phyloP scores from a whole-genome alignment of 2,888 invertebrate genomes.

The Drosophila pseudotakahashii region DNA sequence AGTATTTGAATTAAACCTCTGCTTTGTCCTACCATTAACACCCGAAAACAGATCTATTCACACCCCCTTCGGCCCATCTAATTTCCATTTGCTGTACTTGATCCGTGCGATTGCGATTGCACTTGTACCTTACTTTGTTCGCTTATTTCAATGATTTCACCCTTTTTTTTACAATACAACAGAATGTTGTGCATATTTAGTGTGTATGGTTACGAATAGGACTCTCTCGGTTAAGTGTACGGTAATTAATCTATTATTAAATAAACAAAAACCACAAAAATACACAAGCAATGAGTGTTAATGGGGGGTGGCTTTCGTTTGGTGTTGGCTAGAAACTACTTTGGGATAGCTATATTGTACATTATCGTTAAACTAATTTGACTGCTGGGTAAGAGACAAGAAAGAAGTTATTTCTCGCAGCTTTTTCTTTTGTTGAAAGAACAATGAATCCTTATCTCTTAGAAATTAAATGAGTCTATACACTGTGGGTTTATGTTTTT shows the following conservation, averaged over 20 bases:
- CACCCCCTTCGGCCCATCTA: background rate
- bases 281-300: conserved; percentile 15
- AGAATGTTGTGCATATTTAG: conserved; percentile 77
- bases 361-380: background rate
- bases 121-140: conserved; percentile 21
- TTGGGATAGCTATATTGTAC: background rate
- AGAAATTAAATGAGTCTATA: background rate
- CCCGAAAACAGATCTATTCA: conserved; percentile 40
- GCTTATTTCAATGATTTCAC: conserved; percentile 14
- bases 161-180: conserved; percentile 52
- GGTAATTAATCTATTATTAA: conserved; percentile 77
- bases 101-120: conserved; percentile 8
- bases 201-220: conserved; percentile 77
- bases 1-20: conserved; percentile 65
- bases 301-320: conserved; percentile 1
- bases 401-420: background rate
- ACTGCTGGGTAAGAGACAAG: no score
- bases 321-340: background rate
- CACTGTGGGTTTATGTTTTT: background rate
- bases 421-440: conserved; percentile 5
- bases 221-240: conserved; percentile 76
- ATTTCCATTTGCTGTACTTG: conserved; percentile 20
- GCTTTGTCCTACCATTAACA: conserved; percentile 54
- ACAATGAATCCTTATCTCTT: background rate
- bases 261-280: conserved; percentile 68